Percentiles rank a stretch among this genome's conserved stretches.
Conservation (phyloP, 2,797 vertebrate genomes). For the Botia almorhae region DNA sequence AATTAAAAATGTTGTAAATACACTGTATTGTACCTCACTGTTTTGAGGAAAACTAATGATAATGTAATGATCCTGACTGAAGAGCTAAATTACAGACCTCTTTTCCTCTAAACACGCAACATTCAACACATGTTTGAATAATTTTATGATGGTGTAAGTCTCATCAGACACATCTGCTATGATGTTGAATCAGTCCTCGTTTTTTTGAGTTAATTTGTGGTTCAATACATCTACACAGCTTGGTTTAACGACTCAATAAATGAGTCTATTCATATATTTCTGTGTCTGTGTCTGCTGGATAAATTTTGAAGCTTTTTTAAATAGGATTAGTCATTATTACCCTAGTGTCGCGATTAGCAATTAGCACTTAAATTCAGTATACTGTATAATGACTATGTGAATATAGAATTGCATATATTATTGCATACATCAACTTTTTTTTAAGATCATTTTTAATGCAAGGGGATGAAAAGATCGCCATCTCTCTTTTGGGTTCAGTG, state of each 20-base stretch:
- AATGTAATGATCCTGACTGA: neutral
- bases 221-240: neutral
- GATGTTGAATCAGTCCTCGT: neutral
- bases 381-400: neutral
- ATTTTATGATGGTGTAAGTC: too few species aligned
- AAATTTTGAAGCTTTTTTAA: conserved; percentile 5
- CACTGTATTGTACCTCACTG: neutral
- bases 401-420: neutral
- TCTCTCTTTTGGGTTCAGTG: neutral
- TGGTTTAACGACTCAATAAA: neutral
- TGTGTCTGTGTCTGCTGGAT: neutral
- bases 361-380: neutral
- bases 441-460: neutral
- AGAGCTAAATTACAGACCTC: neutral
- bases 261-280: neutral
- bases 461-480: neutral
- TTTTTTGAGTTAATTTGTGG: neutral
- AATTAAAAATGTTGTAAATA: neutral
- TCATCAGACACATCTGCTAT: neutral
- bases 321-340: neutral
- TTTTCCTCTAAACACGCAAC: neutral
- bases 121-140: neutral
- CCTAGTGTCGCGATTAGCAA: neutral
- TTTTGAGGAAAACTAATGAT: neutral
- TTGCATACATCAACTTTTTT: too few species aligned